Base-by-base conservation (phyloP, 2,888 invertebrate species). In the Meghimatium bilineatum region DNA sequence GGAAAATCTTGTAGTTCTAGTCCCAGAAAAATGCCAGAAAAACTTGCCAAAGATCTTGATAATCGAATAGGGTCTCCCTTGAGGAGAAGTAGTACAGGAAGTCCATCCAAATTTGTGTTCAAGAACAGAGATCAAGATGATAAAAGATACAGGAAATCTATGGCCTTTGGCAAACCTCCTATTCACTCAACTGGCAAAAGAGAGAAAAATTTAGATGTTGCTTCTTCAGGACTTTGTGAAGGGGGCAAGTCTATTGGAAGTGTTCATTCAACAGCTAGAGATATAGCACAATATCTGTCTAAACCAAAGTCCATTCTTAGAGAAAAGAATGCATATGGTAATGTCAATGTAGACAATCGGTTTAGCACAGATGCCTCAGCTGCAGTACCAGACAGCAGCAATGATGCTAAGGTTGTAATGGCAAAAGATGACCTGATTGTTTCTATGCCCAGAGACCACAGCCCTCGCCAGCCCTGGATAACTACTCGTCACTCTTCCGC, bases 21-120 rank as follows among this genome's bases (percentile, higher is more conserved):
- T 87, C 90, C 90, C 52, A 88, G 88, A 85, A 90, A 89, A 87
- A 90, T 90, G 87, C 90, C 90, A 79, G 90, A 90, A 76, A 90
- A 90, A 86, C 86, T 90, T 67, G 88, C 88, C 49, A 91, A 91
- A 88, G 91, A 91, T 85, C 88, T 90, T 56, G 90, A 90, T 74
- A 91, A 90, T 83, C 85, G 90, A 66, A 90, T 91, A 67, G 90
- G 89, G n/a, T 87, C 88, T 36, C 90, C 90, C 56, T 86, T 89
- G 63, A 90, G 89, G 80, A 88, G 89, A 76, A 79, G 74, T n/a
- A 49, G 63, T 36, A 86, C 86, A 17, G 87, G 89, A 84, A 90
- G 90, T 87, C 88, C 90, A 26, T 89, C 91, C 20, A 89, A 89
- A 82, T 87, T 89, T 75, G 87, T 89, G 74, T 88, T 91, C 74